A percentile compares a stretch with the other conserved stretches of the same genome.
These are phyloP conservation scores for Steinernema khuongi DNA, from an alignment of 1,140 invertebrate genomes.

Conservation along the genomic window DNA sequence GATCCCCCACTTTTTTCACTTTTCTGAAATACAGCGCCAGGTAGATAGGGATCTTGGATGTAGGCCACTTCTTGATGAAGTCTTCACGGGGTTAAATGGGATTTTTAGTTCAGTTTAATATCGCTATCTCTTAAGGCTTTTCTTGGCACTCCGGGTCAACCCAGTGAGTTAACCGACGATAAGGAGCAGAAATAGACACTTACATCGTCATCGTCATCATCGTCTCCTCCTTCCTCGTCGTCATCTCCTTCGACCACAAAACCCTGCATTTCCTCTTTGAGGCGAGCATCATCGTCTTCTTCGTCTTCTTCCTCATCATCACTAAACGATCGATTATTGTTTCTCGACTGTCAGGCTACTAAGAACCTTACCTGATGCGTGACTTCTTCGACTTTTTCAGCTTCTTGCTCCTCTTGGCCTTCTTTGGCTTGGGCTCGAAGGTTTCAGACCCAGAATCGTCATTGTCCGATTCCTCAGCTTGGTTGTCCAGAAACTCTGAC, in stretches of 20 bases:
- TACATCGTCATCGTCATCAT: conserved; percentile 42
- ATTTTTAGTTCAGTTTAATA: too few relatives aligned
- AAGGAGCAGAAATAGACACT: too few relatives aligned
- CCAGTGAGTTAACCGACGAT: too few relatives aligned
- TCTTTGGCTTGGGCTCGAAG: conserved; percentile 40
- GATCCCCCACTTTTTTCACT: conserved; percentile 53
- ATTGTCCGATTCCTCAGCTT: conserved; percentile 49
- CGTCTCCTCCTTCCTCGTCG: conserved; percentile 34
- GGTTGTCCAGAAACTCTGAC: conserved; percentile 48
- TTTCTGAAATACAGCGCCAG: too few relatives aligned
- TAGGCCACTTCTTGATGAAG: too few relatives aligned
- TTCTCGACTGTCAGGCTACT: conserved; percentile 15
- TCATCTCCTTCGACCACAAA: conserved; percentile 41
- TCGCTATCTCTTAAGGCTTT: too few relatives aligned
- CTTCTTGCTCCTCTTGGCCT: conserved; percentile 48
- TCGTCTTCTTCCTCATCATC: conserved; percentile 55
- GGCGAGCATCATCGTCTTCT: conserved; percentile 46
- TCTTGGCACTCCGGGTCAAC: too few relatives aligned
- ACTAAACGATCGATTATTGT: conserved; percentile 35
- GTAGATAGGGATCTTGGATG: too few relatives aligned
- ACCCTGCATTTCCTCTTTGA: conserved; percentile 45
- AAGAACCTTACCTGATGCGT: conserved; percentile 34
- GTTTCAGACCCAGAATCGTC: not conserved
- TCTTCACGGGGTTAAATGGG: too few relatives aligned
- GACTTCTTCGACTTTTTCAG: conserved; percentile 39